Evolutionary conservation across 2,797 vertebrate species (phyloP).

Genomic region (Eupleurogrammus muticus): DNA sequence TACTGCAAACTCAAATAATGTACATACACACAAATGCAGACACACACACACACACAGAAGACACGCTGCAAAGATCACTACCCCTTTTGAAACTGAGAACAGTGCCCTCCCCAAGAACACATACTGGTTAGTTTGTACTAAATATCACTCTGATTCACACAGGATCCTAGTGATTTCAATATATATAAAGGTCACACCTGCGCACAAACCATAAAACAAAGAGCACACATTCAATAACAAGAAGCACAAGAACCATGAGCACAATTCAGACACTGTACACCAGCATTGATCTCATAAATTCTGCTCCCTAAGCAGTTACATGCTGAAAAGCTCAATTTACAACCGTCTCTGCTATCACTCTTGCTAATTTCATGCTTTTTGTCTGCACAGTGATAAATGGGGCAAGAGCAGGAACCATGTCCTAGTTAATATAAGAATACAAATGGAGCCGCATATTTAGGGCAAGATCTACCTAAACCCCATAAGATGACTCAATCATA

Average conservation of each 20-base stretch:
- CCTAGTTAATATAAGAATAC: neutral
- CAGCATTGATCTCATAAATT: constrained; percentile 17
- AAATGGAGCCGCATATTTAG: neutral
- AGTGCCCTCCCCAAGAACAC: neutral
- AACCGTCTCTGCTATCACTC: constrained; percentile 3
- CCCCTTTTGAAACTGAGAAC: constrained; percentile 13
- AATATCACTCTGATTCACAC: neutral
- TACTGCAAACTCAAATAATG: constrained; percentile 34
- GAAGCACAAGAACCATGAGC: neutral
- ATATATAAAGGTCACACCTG: constrained; percentile 10
- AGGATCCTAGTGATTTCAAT: constrained; percentile 6
- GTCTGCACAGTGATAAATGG: constrained; percentile 1
- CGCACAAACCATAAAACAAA: neutral
- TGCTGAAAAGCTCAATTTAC: constrained; percentile 19
- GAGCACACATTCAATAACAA: neutral
- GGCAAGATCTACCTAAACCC: neutral
- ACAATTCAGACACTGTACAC: constrained; percentile 14
- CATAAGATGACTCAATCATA: constrained; percentile 11
- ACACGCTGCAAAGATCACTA: constrained; percentile 13
- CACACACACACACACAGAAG: constrained; percentile 1
- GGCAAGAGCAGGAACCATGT: neutral
- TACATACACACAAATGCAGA: constrained; percentile 14
- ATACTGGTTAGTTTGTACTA: neutral
- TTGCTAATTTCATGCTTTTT: neutral
- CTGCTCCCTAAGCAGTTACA: constrained; percentile 9